Percentiles rank a stretch among this genome's conserved stretches.
phyloP scores from a whole-genome alignment of 2,888 invertebrate species.

The Sinotaia quadrata region DNA sequence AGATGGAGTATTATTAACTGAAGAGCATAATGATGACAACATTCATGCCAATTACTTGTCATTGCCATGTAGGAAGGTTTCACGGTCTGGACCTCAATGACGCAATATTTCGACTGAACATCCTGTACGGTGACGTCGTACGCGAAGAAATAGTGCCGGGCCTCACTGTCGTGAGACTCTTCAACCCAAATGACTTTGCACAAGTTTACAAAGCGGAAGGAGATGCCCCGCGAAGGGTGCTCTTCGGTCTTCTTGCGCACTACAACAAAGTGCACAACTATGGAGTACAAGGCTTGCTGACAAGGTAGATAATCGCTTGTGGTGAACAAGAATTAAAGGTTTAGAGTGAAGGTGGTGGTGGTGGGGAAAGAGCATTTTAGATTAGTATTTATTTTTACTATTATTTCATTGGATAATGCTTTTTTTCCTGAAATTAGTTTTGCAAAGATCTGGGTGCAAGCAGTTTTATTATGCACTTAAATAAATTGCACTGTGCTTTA shows the following conservation, averaged over 20 bases:
- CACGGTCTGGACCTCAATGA: constrained; percentile 26
- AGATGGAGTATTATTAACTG: too few relatives aligned
- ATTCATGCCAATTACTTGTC: too few relatives aligned
- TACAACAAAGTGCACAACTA: constrained; percentile 34
- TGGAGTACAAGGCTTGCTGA: constrained; percentile 29
- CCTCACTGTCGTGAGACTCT: constrained; percentile 21
- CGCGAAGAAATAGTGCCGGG: constrained; percentile 31
- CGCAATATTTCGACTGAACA: constrained; percentile 13
- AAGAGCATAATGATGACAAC: too few relatives aligned
- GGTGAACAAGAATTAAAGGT: too few relatives aligned
- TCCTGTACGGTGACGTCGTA: constrained; percentile 27
- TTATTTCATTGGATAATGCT: too few relatives aligned
- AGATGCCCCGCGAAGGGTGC: constrained; percentile 24
- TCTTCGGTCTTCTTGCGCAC: constrained; percentile 28
- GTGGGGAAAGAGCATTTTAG: too few relatives aligned
- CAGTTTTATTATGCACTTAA: too few relatives aligned
- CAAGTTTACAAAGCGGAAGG: constrained; percentile 29
- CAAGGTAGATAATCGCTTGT: constrained; percentile 32
- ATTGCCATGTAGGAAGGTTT: constrained; percentile 20
- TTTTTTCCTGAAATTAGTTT: too few relatives aligned
- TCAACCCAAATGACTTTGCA: constrained; percentile 28
- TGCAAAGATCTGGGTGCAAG: too few relatives aligned
- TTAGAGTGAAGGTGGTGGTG: too few relatives aligned
- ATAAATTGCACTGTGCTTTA: too few relatives aligned
- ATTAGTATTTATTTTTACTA: too few relatives aligned